phyloP scores from a whole-genome alignment of 2,888 invertebrate species.

The Macaria notata region DNA sequence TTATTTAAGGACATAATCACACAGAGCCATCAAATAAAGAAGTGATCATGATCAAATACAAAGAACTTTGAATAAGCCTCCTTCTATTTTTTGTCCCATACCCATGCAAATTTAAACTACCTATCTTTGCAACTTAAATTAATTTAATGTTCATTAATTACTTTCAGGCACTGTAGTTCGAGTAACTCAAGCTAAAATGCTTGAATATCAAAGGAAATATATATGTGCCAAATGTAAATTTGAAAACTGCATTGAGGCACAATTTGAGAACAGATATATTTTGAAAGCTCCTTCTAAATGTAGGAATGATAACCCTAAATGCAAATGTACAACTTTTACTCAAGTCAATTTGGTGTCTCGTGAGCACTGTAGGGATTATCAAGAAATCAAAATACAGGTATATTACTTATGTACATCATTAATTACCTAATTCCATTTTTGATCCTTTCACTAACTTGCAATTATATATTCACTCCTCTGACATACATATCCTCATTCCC shows the following conservation, averaged over 20 bases:
- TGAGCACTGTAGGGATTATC: slow-evolving; percentile 89
- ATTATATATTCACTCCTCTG: too few species aligned
- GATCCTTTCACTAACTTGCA: too few species aligned
- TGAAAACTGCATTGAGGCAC: slow-evolving; percentile 84
- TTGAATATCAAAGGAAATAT: slow-evolving; percentile 89
- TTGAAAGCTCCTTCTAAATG: slow-evolving; percentile 82
- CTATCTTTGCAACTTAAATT: too few species aligned
- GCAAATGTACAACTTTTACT: slow-evolving; percentile 80
- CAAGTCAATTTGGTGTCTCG: slow-evolving; percentile 80
- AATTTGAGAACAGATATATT: slow-evolving; percentile 85
- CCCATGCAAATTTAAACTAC: too few species aligned
- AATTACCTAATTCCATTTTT: too few species aligned
- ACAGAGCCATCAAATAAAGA: too few species aligned
- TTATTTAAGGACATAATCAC: too few species aligned
- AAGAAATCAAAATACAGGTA: slow-evolving; percentile 92
- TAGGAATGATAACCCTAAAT: slow-evolving; percentile 73
- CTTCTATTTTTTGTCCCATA: too few species aligned
- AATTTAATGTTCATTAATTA: neutral
- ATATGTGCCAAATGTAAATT: slow-evolving; percentile 90
- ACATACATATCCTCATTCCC: too few species aligned
- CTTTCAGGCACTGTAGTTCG: slow-evolving; percentile 89
- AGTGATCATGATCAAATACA: too few species aligned
- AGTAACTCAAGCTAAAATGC: slow-evolving; percentile 87
- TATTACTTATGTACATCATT: neutral
- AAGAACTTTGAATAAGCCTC: too few species aligned